Evolutionary conservation across 2,113 vertebrate species (phyloP).

Genomic region (Galemys pyrenaicus): DNA sequence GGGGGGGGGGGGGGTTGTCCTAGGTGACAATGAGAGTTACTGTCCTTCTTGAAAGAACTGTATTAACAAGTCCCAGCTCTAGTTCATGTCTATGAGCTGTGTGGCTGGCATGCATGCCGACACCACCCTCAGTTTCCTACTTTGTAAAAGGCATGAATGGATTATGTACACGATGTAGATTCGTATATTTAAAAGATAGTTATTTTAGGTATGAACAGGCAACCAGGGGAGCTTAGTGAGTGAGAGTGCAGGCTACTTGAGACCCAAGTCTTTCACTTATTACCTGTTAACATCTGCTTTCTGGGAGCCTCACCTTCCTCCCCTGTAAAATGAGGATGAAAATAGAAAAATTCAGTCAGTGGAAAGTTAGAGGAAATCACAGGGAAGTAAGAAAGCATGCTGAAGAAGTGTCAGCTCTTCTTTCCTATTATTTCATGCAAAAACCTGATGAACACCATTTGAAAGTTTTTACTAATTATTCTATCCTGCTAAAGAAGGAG

Average conservation of each 20-base stretch:
- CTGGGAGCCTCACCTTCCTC: neutral
- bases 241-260: neutral
- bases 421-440: neutral
- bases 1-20: fast-evolving
- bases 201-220: neutral
- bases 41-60: neutral
- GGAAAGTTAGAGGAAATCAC: neutral
- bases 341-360: neutral
- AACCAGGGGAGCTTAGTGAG: neutral
- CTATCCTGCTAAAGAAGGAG: neutral
- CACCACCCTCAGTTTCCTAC: neutral
- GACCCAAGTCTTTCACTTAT: neutral
- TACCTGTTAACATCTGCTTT: neutral
- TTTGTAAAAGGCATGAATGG: neutral
- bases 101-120: neutral
- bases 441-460: neutral
- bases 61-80: neutral
- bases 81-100: neutral
- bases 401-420: neutral
- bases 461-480: neutral
- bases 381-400: neutral
- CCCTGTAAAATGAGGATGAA: neutral
- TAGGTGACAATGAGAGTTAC: neutral
- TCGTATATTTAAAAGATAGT: neutral
- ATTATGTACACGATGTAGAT: neutral